Evolutionary conservation across 2,797 vertebrate species (phyloP).

Genomic region (Aselliscus stoliczkanus): DNA sequence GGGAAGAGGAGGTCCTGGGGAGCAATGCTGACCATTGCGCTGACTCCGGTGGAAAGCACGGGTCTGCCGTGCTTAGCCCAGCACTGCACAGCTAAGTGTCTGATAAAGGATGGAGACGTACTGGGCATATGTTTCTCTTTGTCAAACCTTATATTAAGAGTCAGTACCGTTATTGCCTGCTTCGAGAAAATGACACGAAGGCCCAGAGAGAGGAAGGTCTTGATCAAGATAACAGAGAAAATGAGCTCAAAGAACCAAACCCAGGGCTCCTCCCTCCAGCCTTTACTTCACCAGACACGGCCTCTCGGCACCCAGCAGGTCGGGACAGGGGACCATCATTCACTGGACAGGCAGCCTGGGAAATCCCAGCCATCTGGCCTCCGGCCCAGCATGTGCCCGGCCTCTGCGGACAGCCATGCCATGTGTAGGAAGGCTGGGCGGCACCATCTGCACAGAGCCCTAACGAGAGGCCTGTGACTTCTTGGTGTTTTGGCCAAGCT

Average conservation of each 20-base stretch:
- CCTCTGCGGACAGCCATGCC: slow-evolving; percentile 61
- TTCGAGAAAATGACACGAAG: neutral
- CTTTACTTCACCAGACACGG: neutral
- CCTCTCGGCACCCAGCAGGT: neutral
- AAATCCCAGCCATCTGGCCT: slow-evolving; percentile 30
- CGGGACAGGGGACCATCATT: neutral
- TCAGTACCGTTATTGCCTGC: neutral
- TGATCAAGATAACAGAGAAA: neutral
- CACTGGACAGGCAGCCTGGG: slow-evolving; percentile 1
- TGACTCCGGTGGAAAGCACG: accelerated
- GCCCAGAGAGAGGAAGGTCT: neutral
- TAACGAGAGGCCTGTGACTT: slow-evolving; percentile 64
- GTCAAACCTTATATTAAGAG: neutral
- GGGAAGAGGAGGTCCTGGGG: neutral
- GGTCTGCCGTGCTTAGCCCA: neutral
- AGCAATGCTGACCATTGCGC: accelerated
- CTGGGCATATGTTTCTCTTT: neutral
- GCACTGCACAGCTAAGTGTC: neutral
- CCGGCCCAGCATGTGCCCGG: slow-evolving; percentile 16
- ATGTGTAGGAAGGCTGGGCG: slow-evolving; percentile 28
- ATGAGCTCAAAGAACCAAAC: neutral
- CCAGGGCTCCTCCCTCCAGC: neutral
- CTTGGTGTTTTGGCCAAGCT: slow-evolving; percentile 56
- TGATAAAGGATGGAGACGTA: neutral
- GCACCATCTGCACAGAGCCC: slow-evolving; percentile 59